phyloP scores from a whole-genome alignment of 2,888 invertebrate species.

The Laothoe populi region DNA sequence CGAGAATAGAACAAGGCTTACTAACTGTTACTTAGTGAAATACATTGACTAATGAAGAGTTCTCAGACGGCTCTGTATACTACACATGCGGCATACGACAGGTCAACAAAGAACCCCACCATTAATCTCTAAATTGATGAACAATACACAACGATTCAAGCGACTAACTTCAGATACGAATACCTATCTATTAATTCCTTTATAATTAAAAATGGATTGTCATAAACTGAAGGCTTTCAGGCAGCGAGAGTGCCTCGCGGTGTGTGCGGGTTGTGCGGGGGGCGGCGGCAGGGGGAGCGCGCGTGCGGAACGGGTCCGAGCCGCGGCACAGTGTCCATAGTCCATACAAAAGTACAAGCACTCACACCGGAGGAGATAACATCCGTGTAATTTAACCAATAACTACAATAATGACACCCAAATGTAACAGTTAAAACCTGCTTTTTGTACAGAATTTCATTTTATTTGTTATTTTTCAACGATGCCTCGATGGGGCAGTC shows the following conservation, averaged over 20 bases:
- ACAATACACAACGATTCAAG: too few species aligned
- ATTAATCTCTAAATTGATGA: too few species aligned
- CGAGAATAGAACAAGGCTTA: too few species aligned
- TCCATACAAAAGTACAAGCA: background rate
- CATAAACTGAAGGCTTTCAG: too few species aligned
- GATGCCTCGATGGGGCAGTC: background rate
- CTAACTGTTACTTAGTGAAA: too few species aligned
- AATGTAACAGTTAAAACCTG: background rate
- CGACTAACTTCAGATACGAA: too few species aligned
- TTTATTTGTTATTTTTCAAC: constrained; percentile 5
- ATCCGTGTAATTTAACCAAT: constrained; percentile 27
- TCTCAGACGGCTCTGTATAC: too few species aligned
- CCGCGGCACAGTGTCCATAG: background rate
- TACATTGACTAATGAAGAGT: too few species aligned
- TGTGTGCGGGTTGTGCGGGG: background rate
- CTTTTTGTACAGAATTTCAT: constrained; percentile 13
- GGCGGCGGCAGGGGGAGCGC: background rate
- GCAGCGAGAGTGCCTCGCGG: background rate
- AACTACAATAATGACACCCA: constrained; percentile 21
- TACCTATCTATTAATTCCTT: too few species aligned
- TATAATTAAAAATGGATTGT: too few species aligned
- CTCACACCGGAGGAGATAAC: background rate
- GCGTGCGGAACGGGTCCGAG: constrained; percentile 26
- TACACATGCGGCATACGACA: too few species aligned
- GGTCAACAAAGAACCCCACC: too few species aligned